Percentiles rank a stretch among this genome's conserved stretches.
Evolutionary conservation across 2,113 vertebrate genomes (phyloP).

Genomic region (Elachura formosa): DNA sequence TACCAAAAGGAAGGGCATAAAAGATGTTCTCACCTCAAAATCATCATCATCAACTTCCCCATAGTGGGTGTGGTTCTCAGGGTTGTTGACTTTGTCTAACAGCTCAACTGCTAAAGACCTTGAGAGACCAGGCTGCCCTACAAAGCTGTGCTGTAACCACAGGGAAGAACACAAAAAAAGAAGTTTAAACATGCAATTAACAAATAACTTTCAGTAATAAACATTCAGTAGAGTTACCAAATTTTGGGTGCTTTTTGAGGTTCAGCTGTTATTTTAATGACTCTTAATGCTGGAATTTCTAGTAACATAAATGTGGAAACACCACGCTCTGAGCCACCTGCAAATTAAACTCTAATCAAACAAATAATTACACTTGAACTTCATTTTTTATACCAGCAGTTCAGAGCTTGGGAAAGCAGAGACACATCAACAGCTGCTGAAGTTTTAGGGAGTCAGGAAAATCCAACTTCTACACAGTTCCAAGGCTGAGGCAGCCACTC

Average conservation of each 20-base stretch:
- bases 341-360: not conserved
- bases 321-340: fast-evolving
- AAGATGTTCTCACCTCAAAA: slow-evolving; percentile 80
- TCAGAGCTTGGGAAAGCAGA: not conserved
- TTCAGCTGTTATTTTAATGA: not conserved
- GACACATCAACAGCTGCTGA: not conserved
- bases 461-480: fast-evolving
- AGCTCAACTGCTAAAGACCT: slow-evolving; percentile 89
- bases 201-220: not conserved
- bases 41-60: slow-evolving; percentile 88
- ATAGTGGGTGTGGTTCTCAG: slow-evolving; percentile 89
- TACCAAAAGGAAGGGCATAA: not conserved
- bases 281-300: fast-evolving
- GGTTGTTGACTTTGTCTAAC: slow-evolving; percentile 93
- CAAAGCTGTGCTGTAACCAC: slow-evolving; percentile 80
- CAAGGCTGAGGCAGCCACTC: not conserved
- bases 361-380: not conserved
- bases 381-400: not conserved
- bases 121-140: slow-evolving; percentile 84
- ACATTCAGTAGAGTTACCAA: fast-evolving
- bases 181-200: fast-evolving
- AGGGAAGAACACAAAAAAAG: not conserved
- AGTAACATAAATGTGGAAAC: fast-evolving
- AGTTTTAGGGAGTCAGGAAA: not conserved
- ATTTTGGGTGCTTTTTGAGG: not conserved